Percentiles rank a stretch among this genome's conserved stretches.
phyloP scores from a whole-genome alignment of 2,888 invertebrate species.

The Cephus pygmeus region DNA sequence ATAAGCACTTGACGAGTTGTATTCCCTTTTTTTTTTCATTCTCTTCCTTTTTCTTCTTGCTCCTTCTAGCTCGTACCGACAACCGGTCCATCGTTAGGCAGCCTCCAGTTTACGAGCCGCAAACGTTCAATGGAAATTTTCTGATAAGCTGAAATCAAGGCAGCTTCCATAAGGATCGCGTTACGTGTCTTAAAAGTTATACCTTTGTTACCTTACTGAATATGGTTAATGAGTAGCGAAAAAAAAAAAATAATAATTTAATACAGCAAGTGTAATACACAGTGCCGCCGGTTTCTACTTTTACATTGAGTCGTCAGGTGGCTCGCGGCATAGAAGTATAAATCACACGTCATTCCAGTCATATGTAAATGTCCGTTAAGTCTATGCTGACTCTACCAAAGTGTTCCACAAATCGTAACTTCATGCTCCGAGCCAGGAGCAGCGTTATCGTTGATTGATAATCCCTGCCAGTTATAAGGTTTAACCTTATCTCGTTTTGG shows the following conservation, averaged over 20 bases:
- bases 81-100: background rate
- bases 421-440: background rate
- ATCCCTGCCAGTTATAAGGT: background rate
- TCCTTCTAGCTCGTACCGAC: background rate
- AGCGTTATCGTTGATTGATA: background rate
- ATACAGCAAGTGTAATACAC: background rate
- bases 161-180: background rate
- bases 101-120: background rate
- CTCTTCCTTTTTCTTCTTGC: background rate
- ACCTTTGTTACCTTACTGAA: background rate
- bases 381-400: background rate
- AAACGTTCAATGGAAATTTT: background rate
- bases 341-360: constrained; percentile 1
- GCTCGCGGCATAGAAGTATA: background rate
- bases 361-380: constrained; percentile 2
- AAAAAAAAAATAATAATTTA: background rate
- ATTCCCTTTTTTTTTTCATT: background rate
- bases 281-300: background rate
- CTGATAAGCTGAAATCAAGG: background rate
- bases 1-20: background rate
- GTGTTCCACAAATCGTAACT: constrained; percentile 1
- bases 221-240: background rate
- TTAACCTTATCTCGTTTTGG: background rate
- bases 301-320: background rate
- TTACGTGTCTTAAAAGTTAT: background rate